A percentile compares a stretch with the other conserved stretches of the same genome.
phyloP scores from a whole-genome alignment of 1,140 invertebrate genomes.

The silkworm (Bombyx mori) region ASM3026992v2 NC_085115.1:11195001-11195500 shows the following conservation, averaged over 20 bases:
- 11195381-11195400: slow-evolving; percentile 41
- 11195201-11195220: slow-evolving; percentile 37
- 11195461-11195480: slow-evolving; percentile 59
- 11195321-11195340: slow-evolving; percentile 51
- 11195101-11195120: too few species aligned
- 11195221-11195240: slow-evolving; percentile 21
- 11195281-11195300: slow-evolving; percentile 22
- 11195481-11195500: slow-evolving; percentile 49
- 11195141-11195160: too few species aligned
- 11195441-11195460: slow-evolving; percentile 66
- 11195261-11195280: slow-evolving; percentile 11
- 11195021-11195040: too few species aligned
- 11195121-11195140: too few species aligned
- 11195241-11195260: slow-evolving; percentile 22
- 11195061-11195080: too few species aligned
- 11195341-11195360: slow-evolving; percentile 15
- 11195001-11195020: too few species aligned
- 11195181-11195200: slow-evolving; percentile 6
- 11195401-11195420: slow-evolving; percentile 38
- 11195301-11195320: slow-evolving; percentile 52
- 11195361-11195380: slow-evolving; percentile 35
- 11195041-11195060: too few species aligned
- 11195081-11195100: too few species aligned
- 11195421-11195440: slow-evolving; percentile 62
- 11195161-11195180: too few species aligned